These are phyloP conservation scores for Plecturocebus donacophilus DNA, from an alignment of 2,113 vertebrate species.

Conservation along the genomic window DNA sequence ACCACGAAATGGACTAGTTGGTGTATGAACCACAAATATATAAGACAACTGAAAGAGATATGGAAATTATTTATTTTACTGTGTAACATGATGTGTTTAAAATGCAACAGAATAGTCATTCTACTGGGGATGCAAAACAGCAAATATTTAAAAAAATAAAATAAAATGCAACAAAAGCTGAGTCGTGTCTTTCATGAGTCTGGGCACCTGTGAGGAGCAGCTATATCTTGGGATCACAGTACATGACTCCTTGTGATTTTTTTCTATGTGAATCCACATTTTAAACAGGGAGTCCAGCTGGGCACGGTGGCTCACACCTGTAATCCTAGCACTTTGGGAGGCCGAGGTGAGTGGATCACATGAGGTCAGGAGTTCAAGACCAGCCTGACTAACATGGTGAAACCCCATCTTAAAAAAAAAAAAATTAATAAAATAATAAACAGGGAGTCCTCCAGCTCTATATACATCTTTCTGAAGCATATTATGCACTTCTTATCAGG, in stretches of 20 bases:
- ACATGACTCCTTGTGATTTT: slow-evolving; percentile 11
- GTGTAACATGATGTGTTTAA: slow-evolving; percentile 35
- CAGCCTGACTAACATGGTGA: too few species aligned
- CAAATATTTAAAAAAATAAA: too few species aligned
- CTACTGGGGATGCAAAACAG: too few species aligned
- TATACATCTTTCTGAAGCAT: background rate
- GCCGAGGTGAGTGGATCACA: too few species aligned
- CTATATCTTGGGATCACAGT: slow-evolving; percentile 26
- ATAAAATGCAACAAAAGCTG: slow-evolving; percentile 52
- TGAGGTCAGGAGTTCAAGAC: too few species aligned
- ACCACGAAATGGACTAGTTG: background rate
- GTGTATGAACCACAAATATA: background rate
- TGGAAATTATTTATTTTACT: background rate
- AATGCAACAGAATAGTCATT: background rate
- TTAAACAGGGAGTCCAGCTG: background rate
- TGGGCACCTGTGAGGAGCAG: slow-evolving; percentile 46
- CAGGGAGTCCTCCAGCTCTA: background rate
- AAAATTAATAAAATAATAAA: background rate
- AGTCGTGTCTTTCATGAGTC: slow-evolving; percentile 66
- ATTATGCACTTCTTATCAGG: background rate
- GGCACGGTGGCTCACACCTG: too few species aligned
- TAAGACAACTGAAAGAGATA: background rate
- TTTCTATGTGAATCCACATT: background rate
- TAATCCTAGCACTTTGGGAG: too few species aligned
- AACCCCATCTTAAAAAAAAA: too few species aligned